phyloP scores from a whole-genome alignment of 2,888 invertebrate species.

The Parapristionchus giblindavisi region DNA sequence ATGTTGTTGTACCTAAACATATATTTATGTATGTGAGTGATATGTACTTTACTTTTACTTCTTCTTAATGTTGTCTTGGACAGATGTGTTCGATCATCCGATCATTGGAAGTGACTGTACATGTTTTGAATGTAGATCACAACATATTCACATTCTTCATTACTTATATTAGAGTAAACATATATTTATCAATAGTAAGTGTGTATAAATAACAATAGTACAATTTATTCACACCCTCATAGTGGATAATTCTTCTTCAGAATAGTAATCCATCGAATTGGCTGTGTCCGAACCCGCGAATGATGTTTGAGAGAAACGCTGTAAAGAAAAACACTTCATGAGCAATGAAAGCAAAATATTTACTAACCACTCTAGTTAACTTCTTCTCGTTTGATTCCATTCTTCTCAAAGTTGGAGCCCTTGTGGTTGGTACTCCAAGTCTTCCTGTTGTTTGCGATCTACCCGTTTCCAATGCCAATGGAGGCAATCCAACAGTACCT shows the following conservation, averaged over 20 bases:
- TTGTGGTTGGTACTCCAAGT: neutral
- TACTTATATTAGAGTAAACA: no score
- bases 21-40: no score
- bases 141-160: no score
- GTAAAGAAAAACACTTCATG: neutral
- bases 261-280: conserved; percentile 33
- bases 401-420: neutral
- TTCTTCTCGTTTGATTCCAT: neutral
- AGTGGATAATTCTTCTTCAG: conserved; percentile 23
- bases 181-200: no score
- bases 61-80: no score
- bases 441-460: conserved; percentile 19
- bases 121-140: no score
- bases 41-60: no score
- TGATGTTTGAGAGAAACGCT: conserved; percentile 20
- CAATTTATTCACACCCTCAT: conserved; percentile 20
- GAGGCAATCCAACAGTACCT: conserved; percentile 26
- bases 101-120: no score
- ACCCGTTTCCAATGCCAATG: conserved; percentile 25
- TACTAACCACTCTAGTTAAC: conserved; percentile 19
- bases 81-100: no score
- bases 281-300: conserved; percentile 18
- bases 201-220: no score
- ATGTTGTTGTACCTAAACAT: no score
- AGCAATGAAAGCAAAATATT: neutral